Conservation (phyloP, 1,140 invertebrate genomes). For the Apolygus lucorum region DNA sequence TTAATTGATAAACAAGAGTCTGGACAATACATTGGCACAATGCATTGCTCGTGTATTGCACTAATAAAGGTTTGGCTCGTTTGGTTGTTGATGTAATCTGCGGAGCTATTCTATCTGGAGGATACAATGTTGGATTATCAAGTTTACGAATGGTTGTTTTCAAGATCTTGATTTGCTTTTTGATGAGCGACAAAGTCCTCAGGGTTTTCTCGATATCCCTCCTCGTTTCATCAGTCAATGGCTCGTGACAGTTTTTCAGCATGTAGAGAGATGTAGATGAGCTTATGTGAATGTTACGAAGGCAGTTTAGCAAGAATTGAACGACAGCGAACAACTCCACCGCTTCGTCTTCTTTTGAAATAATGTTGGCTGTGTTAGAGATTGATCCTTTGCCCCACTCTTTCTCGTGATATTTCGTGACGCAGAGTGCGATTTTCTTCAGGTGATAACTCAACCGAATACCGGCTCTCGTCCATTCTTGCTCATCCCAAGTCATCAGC, state of each 20-base stretch:
- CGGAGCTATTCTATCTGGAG: too few species aligned
- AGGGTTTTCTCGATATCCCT: background rate
- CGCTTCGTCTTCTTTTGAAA: background rate
- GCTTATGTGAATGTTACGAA: background rate
- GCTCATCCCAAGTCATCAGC: background rate
- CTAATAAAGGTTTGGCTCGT: too few species aligned
- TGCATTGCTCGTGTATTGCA: too few species aligned
- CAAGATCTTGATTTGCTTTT: background rate
- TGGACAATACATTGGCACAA: too few species aligned
- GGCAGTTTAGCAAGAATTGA: background rate
- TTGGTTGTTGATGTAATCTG: too few species aligned
- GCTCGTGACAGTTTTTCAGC: background rate
- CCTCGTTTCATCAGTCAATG: background rate
- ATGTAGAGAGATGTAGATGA: background rate
- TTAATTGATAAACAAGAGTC: too few species aligned
- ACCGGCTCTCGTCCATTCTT: background rate
- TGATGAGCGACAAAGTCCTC: background rate
- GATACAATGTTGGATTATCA: too few species aligned
- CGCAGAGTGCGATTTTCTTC: background rate
- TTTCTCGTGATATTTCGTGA: background rate
- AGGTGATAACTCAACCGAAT: background rate
- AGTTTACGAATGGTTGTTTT: background rate
- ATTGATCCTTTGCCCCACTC: background rate
- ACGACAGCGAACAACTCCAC: background rate
- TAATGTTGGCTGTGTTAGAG: background rate